Base-by-base conservation (phyloP, 2,113 vertebrate genomes). In the Salminus brasiliensis region DNA sequence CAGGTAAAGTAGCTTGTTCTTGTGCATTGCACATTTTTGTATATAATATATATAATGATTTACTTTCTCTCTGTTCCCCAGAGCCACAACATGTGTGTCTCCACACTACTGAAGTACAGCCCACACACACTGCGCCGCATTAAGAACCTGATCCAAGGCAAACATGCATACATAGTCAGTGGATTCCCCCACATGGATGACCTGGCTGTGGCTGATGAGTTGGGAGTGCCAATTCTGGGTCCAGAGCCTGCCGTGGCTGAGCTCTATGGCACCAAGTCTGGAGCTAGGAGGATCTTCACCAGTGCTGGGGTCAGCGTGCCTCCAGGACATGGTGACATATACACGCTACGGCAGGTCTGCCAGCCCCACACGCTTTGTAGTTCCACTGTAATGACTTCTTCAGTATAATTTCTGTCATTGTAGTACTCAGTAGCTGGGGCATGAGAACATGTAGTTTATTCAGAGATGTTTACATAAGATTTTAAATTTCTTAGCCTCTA, bases 41-140 rank as follows among this genome's bases (percentile, higher is more conserved):
- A n/a, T n/a, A n/a, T n/a, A n/a, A n/a, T 15, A 2, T 47, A 3
- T 47, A 16, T 47, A 4, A 43, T 10, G 39, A 45, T 45, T 59
- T 34, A 25, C 41, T 41, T 55, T 6, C 29, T 72, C 23, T 65
- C 34, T 36, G 18, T 59, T 69, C 90, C 47, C 0, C 85, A 97
- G 96, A 91, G 86, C 63, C 94, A 91, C 72, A 93, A 86, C 81
- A 93, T 97, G 95, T 96, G 95, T 87, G 90, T 98, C 79, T 94
- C 95, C 81, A 94, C 94, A 0, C 91, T 94, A 83, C 92, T 97
- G 32, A 95, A 93, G 90, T 95, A 96, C 92, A 97, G 96, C 87
- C 96, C 96, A 76, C 90, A 85, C 84, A 93, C 95, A 0, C 84
- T 97, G 55, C 86, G 88, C 81, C 94, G 92, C 84, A 94, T 98